Evolutionary conservation across 2,888 invertebrate genomes (phyloP).

Genomic region (Trichogramma dendrolimi): DNA sequence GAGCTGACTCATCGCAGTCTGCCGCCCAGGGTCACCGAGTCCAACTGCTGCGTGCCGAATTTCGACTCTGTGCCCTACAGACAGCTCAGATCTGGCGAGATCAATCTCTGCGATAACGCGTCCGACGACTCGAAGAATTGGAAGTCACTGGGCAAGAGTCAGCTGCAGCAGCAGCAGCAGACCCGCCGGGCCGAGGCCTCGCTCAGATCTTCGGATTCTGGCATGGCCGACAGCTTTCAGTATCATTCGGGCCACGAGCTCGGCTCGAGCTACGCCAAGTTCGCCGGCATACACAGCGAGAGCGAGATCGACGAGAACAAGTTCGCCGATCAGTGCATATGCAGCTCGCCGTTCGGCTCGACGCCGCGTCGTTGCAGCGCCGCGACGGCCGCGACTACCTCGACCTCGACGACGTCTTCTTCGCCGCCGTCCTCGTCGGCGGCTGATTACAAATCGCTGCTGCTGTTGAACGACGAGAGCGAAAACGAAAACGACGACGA

Average conservation of each 20-base stretch:
- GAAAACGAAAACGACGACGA: background rate
- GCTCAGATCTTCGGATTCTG: conserved; percentile 68
- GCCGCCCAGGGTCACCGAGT: conserved; percentile 15
- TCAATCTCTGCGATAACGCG: conserved; percentile 4
- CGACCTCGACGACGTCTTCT: conserved; percentile 26
- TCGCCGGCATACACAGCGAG: conserved; percentile 39
- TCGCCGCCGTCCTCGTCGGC: conserved; percentile 2
- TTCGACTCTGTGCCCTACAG: conserved; percentile 26
- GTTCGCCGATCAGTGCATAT: conserved; percentile 68
- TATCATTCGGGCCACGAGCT: conserved; percentile 42
- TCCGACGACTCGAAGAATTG: conserved; percentile 33
- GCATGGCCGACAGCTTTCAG: conserved; percentile 77
- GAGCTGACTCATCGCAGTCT: conserved; percentile 20
- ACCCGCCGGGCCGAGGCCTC: background rate
- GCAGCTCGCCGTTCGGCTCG: conserved; percentile 70
- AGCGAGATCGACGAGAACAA: conserved; percentile 52
- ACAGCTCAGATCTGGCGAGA: conserved; percentile 13
- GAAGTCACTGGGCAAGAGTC: conserved; percentile 28
- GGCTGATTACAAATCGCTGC: background rate
- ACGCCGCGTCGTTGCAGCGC: conserved; percentile 67
- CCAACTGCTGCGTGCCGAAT: conserved; percentile 25
- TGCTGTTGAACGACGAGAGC: background rate
- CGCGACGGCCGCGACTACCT: conserved; percentile 55
- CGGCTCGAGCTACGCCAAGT: conserved; percentile 40
- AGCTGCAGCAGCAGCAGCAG: conserved; percentile 7